Evolutionary conservation across 2,888 invertebrate genomes (phyloP), one percentile per base, ranked within the genome.

Genomic region (Microdon myrmicae): DNA sequence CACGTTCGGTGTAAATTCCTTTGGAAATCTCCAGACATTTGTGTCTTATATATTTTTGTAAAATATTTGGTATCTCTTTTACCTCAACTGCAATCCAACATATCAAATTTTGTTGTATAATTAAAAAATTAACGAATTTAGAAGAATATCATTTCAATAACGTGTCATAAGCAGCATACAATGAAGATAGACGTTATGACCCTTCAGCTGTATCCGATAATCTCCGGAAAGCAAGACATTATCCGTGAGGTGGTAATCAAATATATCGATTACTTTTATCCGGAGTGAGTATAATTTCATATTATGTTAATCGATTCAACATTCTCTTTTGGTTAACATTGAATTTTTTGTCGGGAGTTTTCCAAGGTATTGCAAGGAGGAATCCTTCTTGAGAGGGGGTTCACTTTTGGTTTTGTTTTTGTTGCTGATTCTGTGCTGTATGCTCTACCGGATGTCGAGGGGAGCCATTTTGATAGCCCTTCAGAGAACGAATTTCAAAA

Each of bases 211-310:
- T 85, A 85, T 81, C 82, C 85, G 73, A 77, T 74, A 53, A 76
- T 79, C 66, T 83, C 86, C 79, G 85, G 83, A 78, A 85, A 86
- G 82, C 86, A 86, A 80, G 87, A 87, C 81, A 83, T 86, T 70
- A 83, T 87, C 68, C 82, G 87, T 73, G 86, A 87, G 80, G 86
- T 87, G 69, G 86, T 87, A 75, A 85, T 85, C 81, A 87, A 87
- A 79, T 87, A 87, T 80, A 85, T 87, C 73, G 87, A 87, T 82
- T 86, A 87, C 80, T 87, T 87, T 81, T 84, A 86, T 75, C 87
- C 87, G 72, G 84, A 86, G 87, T 87, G 78, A 87, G 87, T 87
- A 71, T 31, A 20, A 3, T 13, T 16, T 20, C n/a, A 16, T 5
- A 17, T 9, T 7, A 7, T 17, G 10, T 7, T n/a, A 19, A 5